These are phyloP conservation scores for Nanorana parkeri DNA, from an alignment of 2,113 vertebrate genomes.

Conservation along the genomic window DNA sequence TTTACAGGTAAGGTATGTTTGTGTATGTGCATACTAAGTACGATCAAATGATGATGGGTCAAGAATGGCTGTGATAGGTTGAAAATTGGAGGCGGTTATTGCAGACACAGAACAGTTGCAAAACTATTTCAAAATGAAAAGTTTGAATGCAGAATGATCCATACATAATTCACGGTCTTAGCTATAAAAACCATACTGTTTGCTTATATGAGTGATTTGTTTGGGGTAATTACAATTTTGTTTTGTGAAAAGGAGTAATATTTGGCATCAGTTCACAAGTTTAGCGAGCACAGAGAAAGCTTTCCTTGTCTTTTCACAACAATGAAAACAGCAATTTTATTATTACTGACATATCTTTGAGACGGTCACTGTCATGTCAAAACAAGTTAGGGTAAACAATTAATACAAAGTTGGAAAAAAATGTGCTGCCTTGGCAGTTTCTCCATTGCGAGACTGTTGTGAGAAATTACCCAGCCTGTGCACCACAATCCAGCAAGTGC, in stretches of 20 bases:
- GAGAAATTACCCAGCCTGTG: slow-evolving; percentile 1
- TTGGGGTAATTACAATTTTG: slow-evolving; percentile 33
- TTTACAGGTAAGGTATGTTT: no score
- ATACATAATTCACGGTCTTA: background rate
- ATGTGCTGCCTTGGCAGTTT: slow-evolving; percentile 6
- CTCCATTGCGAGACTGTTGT: background rate
- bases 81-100: no score
- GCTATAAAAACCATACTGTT: background rate
- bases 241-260: slow-evolving; percentile 37
- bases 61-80: background rate
- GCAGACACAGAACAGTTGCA: no score
- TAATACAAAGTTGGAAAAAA: slow-evolving; percentile 28
- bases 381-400: slow-evolving; percentile 21
- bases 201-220: slow-evolving; percentile 19
- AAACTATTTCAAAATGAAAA: background rate
- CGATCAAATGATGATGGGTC: no score
- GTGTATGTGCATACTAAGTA: no score
- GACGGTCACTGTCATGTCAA: slow-evolving; percentile 34
- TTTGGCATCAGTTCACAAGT: slow-evolving; percentile 31
- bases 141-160: background rate
- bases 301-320: slow-evolving; percentile 22
- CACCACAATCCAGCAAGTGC: background rate
- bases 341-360: slow-evolving; percentile 12
- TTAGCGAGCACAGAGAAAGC: slow-evolving; percentile 22
- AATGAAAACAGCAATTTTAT: slow-evolving; percentile 35